Evolutionary conservation across 2,888 invertebrate species (phyloP), one percentile per base, ranked within the genome.

Genomic region (Cryptophagus acutangulus): DNA sequence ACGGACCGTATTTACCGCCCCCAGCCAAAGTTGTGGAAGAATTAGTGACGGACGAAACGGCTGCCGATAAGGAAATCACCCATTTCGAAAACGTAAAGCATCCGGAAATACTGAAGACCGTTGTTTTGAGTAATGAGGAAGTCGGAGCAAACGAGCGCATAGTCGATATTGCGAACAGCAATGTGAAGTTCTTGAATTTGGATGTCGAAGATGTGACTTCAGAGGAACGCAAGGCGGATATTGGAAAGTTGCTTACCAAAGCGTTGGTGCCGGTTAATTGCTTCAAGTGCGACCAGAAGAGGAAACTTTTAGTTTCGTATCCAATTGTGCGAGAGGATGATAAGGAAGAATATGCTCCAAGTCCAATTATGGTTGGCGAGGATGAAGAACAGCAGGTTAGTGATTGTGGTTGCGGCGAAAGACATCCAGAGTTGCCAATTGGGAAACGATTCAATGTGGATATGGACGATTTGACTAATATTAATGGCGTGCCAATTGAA

Each of bases 231-330:
- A 38, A 33, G 3, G 41, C 36, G 13, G 40, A 46, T 17, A 26
- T 46, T 6, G 48, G 51, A 30, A 40, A 35, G n/a, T 41, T 49
- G 38, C 40, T 50, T 18, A 45, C 46, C 25, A 36, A 41, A 14
- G 49, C 45, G 12, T 34, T 46, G 18, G 40, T 55, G 17, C 51
- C 47, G 8, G 51, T 51, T 15, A 37, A 39, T n/a, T 46, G 52
- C 20, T 28, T 40, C 18, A 46, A 46, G 15, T 51, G 47, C 17
- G 37, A 41, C 1, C 38, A 44, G 10, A 38, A 45, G 16, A 39
- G 43, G 0, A 49, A 48, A 30, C 39, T 48, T 5, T 33, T 57
- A 13, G 49, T 55, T 4, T 43, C 53, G 4, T 55, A 58, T 33
- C 57, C 57, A 4, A 38, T 53, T 9, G 30, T 10, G 3, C n/a